phyloP scores from a whole-genome alignment of 2,888 invertebrate genomes.

The Syrista parreyssii region DNA sequence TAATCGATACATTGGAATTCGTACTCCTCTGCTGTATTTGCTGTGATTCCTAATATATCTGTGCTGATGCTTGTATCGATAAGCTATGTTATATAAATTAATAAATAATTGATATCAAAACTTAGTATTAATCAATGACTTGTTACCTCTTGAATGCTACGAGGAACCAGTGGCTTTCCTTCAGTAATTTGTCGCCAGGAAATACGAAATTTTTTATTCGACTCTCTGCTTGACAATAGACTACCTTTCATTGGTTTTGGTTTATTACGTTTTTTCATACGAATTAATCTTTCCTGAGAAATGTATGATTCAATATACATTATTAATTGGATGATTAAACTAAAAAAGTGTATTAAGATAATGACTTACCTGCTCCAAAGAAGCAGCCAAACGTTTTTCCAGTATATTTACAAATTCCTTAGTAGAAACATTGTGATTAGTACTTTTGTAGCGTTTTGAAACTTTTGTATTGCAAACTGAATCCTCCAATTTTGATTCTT shows the following conservation, averaged over 20 bases:
- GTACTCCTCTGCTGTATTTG: slow-evolving; percentile 58
- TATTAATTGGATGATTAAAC: slow-evolving; percentile 16
- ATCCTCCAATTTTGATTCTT: neutral
- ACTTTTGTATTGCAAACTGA: neutral
- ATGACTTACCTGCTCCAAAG: slow-evolving; percentile 47
- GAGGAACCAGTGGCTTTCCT: slow-evolving; percentile 34
- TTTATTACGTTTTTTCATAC: slow-evolving; percentile 44
- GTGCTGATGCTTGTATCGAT: slow-evolving; percentile 38
- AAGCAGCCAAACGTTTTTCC: slow-evolving; percentile 58
- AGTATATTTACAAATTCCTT: slow-evolving; percentile 33
- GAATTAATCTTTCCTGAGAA: slow-evolving; percentile 49
- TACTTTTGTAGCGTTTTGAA: slow-evolving; percentile 3
- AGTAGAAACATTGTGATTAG: neutral
- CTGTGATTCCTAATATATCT: slow-evolving; percentile 53
- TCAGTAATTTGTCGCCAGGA: slow-evolving; percentile 45
- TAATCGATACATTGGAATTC: slow-evolving; percentile 57
- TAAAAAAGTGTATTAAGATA: slow-evolving; percentile 11
- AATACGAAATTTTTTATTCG: slow-evolving; percentile 37
- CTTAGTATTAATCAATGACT: slow-evolving; percentile 4
- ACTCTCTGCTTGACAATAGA: slow-evolving; percentile 39
- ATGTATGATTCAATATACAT: slow-evolving; percentile 7
- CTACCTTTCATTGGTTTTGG: slow-evolving; percentile 43
- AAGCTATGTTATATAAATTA: slow-evolving; percentile 35
- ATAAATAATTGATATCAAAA: neutral
- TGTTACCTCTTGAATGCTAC: slow-evolving; percentile 43